Evolutionary conservation across 2,113 vertebrate genomes (phyloP).

Genomic region (Lutjanus erythropterus): DNA sequence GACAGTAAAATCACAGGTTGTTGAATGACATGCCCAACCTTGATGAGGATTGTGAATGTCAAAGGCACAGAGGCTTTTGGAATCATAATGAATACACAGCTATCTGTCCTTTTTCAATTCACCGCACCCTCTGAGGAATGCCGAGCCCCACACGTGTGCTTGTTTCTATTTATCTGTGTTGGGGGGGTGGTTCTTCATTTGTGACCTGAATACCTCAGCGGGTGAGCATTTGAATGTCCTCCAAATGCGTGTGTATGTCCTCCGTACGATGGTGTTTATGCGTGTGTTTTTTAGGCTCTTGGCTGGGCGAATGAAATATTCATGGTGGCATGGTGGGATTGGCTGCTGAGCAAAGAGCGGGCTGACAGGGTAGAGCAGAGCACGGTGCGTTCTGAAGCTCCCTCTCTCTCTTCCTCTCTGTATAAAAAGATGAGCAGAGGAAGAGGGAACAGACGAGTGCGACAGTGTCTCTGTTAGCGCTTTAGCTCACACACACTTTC

Average conservation of each 20-base stretch:
- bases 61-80: constrained; percentile 32
- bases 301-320: constrained; percentile 80
- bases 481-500: constrained; percentile 43
- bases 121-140: constrained; percentile 47
- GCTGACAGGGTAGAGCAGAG: constrained; percentile 72
- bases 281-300: constrained; percentile 71
- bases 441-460: constrained; percentile 67
- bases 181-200: constrained; percentile 66
- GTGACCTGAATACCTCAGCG: constrained; percentile 80
- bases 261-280: constrained; percentile 37
- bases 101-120: constrained; percentile 47
- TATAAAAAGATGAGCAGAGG: constrained; percentile 76
- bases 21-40: constrained; percentile 59
- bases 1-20: constrained; percentile 56
- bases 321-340: constrained; percentile 80
- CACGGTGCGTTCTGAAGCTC: constrained; percentile 63
- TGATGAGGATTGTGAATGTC: constrained; percentile 46
- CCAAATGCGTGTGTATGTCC: constrained; percentile 64
- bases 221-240: constrained; percentile 74
- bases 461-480: constrained; percentile 54
- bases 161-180: constrained; percentile 71
- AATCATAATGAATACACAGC: constrained; percentile 46
- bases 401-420: constrained; percentile 43
- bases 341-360: constrained; percentile 76
- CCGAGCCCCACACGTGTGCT: constrained; percentile 47